Conservation (phyloP, 1,140 invertebrate genomes). For the Arctopsyche grandis region DNA sequence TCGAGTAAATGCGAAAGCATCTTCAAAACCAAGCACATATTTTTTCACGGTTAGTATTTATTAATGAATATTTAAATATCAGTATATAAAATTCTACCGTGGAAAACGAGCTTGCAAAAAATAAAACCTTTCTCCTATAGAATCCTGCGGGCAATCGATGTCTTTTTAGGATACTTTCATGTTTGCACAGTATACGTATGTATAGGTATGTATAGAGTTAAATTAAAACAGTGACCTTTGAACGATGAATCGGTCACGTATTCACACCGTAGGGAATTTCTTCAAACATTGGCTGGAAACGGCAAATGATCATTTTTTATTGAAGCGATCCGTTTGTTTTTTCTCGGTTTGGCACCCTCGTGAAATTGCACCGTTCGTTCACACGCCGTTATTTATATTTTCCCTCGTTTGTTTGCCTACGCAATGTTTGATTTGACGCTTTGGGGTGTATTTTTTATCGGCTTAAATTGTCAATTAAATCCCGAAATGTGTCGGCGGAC, state of each 20-base stretch:
- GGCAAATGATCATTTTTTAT: conserved; percentile 30
- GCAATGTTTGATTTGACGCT: neutral
- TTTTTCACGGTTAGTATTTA: too few relatives aligned
- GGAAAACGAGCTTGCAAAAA: too few relatives aligned
- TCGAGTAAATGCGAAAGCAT: neutral
- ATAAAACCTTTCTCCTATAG: too few relatives aligned
- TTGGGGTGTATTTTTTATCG: neutral
- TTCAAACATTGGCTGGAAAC: conserved; percentile 15
- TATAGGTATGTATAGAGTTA: too few relatives aligned
- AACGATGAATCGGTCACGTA: conserved; percentile 1
- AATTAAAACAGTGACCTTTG: too few relatives aligned
- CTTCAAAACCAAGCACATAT: too few relatives aligned
- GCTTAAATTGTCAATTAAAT: neutral
- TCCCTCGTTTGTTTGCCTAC: neutral
- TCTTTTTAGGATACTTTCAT: too few relatives aligned
- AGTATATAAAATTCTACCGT: too few relatives aligned
- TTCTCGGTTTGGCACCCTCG: neutral
- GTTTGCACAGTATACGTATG: too few relatives aligned
- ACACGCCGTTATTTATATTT: neutral
- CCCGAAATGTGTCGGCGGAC: neutral
- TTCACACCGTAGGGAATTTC: neutral
- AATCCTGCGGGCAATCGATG: too few relatives aligned
- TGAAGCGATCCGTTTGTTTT: conserved; percentile 6
- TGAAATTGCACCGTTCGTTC: conserved; percentile 16
- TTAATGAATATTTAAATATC: too few relatives aligned